Conservation (phyloP, 2,113 vertebrate genomes). For the Tonatia bakeri region DNA sequence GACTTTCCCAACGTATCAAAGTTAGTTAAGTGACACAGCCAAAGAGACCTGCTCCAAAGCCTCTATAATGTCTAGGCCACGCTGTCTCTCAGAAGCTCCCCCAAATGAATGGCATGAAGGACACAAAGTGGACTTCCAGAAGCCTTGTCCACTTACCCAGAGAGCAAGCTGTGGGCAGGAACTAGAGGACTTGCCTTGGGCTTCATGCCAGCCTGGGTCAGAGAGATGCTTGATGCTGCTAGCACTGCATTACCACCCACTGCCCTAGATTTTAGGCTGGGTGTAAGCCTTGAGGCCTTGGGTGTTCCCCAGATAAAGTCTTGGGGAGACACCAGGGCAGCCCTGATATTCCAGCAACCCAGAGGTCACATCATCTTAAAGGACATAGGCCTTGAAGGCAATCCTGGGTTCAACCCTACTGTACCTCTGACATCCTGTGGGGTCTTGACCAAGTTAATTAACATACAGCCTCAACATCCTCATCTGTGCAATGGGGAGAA, state of each 20-base stretch:
- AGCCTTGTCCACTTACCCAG: not conserved
- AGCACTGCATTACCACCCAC: slow-evolving; percentile 41
- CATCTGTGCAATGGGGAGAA: not conserved
- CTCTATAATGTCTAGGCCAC: not conserved
- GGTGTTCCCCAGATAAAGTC: slow-evolving; percentile 37
- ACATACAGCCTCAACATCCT: not conserved
- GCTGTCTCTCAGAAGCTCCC: not conserved
- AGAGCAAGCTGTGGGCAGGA: not conserved
- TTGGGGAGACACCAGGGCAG: slow-evolving; percentile 23
- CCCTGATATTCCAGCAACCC: not conserved
- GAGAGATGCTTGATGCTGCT: not conserved
- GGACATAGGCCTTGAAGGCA: not conserved
- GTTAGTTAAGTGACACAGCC: not conserved
- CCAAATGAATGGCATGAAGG: not conserved
- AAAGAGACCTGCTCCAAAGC: not conserved
- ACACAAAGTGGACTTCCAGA: not conserved
- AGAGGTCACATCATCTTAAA: not conserved
- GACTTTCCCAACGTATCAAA: not conserved
- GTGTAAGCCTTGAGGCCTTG: slow-evolving; percentile 21
- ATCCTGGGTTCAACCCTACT: not conserved
- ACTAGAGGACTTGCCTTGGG: not conserved
- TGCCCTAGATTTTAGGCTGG: not conserved
- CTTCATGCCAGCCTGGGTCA: slow-evolving; percentile 1
- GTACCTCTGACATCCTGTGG: not conserved
- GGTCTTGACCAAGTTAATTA: not conserved